These are phyloP conservation scores for Macroteleia sp. DNA, from an alignment of 2,888 invertebrate species.

Conservation along the genomic window DNA sequence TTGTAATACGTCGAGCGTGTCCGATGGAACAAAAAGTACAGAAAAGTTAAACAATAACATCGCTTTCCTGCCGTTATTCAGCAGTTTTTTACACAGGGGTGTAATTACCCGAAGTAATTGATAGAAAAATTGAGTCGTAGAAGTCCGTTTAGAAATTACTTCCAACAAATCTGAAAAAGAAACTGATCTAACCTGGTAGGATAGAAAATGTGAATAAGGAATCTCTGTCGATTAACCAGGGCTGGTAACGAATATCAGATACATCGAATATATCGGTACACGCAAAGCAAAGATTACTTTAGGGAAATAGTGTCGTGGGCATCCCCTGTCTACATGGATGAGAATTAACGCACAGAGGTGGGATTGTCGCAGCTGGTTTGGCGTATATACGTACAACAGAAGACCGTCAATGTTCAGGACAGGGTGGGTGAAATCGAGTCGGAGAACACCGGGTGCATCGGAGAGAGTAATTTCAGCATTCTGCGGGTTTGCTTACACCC, in stretches of 20 bases:
- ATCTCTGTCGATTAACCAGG: too few species aligned
- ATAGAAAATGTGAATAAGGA: too few species aligned
- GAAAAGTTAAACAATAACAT: conserved; percentile 60
- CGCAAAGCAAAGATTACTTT: conserved; percentile 76
- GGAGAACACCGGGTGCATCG: conserved; percentile 79
- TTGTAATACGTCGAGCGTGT: conserved; percentile 36
- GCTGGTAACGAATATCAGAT: conserved; percentile 29
- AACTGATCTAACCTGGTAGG: too few species aligned
- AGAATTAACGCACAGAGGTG: conserved; percentile 79
- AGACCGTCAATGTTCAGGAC: conserved; percentile 72
- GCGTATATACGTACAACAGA: conserved; percentile 74
- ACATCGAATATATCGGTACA: conserved; percentile 46
- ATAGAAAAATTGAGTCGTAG: too few species aligned
- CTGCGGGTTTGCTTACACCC: conserved; percentile 82
- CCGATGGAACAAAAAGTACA: conserved; percentile 37
- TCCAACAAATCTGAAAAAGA: too few species aligned
- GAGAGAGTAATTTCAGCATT: conserved; percentile 81
- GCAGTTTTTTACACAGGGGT: conserved; percentile 3
- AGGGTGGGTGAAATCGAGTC: conserved; percentile 70
- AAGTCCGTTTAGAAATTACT: too few species aligned
- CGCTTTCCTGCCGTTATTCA: conserved; percentile 43
- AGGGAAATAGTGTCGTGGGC: conserved; percentile 70
- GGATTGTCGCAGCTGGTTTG: conserved; percentile 80
- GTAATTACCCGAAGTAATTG: not conserved
- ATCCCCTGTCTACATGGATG: conserved; percentile 69